Conservation (phyloP, 2,888 invertebrate genomes). For the Ormyrus rosae region DNA sequence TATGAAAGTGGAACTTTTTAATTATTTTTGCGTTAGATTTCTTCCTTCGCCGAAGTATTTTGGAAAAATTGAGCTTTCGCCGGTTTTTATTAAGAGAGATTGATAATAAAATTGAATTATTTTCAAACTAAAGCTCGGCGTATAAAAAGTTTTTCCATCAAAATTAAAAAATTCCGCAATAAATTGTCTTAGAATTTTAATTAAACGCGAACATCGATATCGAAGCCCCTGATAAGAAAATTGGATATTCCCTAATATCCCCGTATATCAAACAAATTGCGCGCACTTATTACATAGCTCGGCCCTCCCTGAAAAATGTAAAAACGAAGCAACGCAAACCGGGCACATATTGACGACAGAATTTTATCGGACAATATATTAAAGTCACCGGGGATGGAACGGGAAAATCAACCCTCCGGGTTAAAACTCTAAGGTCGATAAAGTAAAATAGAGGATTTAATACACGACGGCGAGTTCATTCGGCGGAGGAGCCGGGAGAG, state of each 20-base stretch:
- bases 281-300: constrained; percentile 4
- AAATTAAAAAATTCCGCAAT: constrained; percentile 8
- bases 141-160: constrained; percentile 1
- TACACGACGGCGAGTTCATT: constrained; percentile 58
- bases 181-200: too few species aligned
- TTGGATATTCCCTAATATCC: constrained; percentile 18
- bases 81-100: too few species aligned
- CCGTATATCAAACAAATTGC: constrained; percentile 15
- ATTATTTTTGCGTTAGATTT: too few species aligned
- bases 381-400: neutral
- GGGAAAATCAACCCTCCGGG: too few species aligned
- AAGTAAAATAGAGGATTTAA: constrained; percentile 51
- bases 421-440: constrained; percentile 23
- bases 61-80: too few species aligned
- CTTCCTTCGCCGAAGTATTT: too few species aligned
- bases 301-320: neutral
- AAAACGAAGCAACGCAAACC: neutral
- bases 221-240: constrained; percentile 3
- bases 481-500: constrained; percentile 37
- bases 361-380: constrained; percentile 40
- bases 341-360: constrained; percentile 32
- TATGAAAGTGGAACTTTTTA: too few species aligned
- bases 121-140: neutral
- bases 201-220: neutral
- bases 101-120: neutral